Evolutionary conservation across 2,113 vertebrate species (phyloP).

Genomic region (human (Homo sapiens)): DNA sequence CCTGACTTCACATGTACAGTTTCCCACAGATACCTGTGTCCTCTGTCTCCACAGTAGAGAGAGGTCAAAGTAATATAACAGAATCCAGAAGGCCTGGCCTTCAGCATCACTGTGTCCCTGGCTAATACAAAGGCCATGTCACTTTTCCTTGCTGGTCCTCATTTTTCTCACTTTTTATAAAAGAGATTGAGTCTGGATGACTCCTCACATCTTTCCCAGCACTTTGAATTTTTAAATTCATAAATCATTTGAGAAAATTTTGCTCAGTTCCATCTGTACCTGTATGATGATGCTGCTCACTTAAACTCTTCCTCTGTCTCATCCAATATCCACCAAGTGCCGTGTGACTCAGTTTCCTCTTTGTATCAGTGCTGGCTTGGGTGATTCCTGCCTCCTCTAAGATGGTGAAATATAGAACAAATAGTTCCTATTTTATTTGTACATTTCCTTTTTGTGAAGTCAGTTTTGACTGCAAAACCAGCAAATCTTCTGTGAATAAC

Average conservation of each 20-base stretch:
- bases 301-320: neutral
- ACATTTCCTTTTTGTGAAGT: neutral
- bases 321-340: neutral
- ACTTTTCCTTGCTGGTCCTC: neutral
- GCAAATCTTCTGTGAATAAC: neutral
- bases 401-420: neutral
- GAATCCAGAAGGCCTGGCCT: neutral
- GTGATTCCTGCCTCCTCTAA: neutral
- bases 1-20: accelerated
- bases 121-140: neutral
- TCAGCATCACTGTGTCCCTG: neutral
- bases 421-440: neutral
- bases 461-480: neutral
- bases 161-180: neutral
- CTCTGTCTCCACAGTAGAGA: neutral
- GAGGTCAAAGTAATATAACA: neutral
- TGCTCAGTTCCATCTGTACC: neutral
- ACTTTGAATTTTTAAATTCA: neutral
- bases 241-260: neutral
- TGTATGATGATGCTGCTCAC: neutral
- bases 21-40: neutral
- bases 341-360: neutral
- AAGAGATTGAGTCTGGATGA: neutral
- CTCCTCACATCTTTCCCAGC: neutral
- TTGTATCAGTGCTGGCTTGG: neutral